Evolutionary conservation across 2,888 invertebrate species (phyloP), one percentile per base, ranked within the genome.

Genomic region (Zaprionus bogoriensis): DNA sequence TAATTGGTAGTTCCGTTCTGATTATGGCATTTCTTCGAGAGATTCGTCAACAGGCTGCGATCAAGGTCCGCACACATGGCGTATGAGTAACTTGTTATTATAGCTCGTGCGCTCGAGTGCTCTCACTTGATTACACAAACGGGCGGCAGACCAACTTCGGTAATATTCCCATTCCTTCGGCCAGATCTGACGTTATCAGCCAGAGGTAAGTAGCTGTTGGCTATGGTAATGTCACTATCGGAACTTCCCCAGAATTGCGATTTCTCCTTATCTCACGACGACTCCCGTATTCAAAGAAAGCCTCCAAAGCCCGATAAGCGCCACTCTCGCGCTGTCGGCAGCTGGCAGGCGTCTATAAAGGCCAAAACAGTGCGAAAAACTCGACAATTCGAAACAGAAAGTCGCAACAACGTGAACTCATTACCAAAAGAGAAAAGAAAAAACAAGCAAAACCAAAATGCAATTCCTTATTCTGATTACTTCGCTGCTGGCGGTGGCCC

Each of bases 221-320:
- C 67, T 77, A 80, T 77, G 67, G 80, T 64, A 80, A 77, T 82
- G 74, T 67, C 67, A 66, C 32, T 69, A 69, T 57, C 74, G 38
- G 68, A 81, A 75, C 73, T 82, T 70, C 74, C 74, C 66, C 41
- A 64, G 68, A 75, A 59, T 55, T 20, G 41, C 14, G 51, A 38
- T 48, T 19, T 22, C 30, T 36, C 14, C 14, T 36, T 36, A 36
- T 36, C 32, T 17, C 32, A 36, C n/a, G n/a, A 32, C 54, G 44
- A 12, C 14, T 38, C 36, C 32, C 59, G 30, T 48, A 63, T 65
- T 76, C 61, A 61, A 74, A 75, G 77, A 72, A 68, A 77, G 67
- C 62, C 53, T 54, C 19, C 28, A 5, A 6, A 4, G 32, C 6
- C 1, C 20, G 81, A 81, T 82, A 80, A 79, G 62, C 14, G 4